Evolutionary conservation across 2,113 vertebrate genomes (phyloP).

Genomic region (Girardinichthys multiradiatus): DNA sequence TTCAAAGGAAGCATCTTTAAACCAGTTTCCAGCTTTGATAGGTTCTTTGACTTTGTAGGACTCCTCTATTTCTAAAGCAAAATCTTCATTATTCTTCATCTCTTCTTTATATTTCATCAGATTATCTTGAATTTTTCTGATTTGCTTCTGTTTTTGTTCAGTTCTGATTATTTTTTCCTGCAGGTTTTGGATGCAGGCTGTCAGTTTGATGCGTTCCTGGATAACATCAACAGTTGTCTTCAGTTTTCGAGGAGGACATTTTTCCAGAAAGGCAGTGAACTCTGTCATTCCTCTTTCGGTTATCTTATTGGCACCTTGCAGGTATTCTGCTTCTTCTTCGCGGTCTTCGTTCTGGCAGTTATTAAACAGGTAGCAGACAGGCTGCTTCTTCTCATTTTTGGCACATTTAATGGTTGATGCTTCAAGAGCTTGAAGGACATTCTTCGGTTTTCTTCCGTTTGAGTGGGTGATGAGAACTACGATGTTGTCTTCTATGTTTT

Average conservation of each 20-base stretch:
- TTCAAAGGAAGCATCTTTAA: not conserved
- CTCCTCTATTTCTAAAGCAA: not conserved
- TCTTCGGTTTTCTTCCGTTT: not conserved
- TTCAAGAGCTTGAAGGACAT: slow-evolving; percentile 5
- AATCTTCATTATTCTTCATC: not conserved
- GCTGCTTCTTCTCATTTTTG: slow-evolving; percentile 13
- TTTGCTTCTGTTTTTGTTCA: slow-evolving; percentile 6
- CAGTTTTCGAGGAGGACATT: not conserved
- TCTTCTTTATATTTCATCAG: not conserved
- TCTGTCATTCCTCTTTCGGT: not conserved
- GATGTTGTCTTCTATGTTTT: slow-evolving; percentile 6
- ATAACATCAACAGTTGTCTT: not conserved
- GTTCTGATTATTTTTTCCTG: not conserved
- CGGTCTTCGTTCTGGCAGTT: slow-evolving; percentile 3
- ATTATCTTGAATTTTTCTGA: not conserved
- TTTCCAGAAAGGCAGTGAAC: not conserved
- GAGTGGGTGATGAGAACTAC: not conserved
- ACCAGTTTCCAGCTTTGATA: fast-evolving
- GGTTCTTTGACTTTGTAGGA: not conserved
- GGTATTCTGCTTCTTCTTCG: not conserved
- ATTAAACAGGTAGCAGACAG: slow-evolving; percentile 9
- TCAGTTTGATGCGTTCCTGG: not conserved
- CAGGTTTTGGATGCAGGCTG: slow-evolving; percentile 10
- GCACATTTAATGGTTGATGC: slow-evolving; percentile 16
- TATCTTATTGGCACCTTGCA: not conserved